Percentiles rank a stretch among this genome's conserved stretches.
phyloP scores from a whole-genome alignment of 53 echinoderm and acorn worm species.

The Patiria pectinifera region DNA sequence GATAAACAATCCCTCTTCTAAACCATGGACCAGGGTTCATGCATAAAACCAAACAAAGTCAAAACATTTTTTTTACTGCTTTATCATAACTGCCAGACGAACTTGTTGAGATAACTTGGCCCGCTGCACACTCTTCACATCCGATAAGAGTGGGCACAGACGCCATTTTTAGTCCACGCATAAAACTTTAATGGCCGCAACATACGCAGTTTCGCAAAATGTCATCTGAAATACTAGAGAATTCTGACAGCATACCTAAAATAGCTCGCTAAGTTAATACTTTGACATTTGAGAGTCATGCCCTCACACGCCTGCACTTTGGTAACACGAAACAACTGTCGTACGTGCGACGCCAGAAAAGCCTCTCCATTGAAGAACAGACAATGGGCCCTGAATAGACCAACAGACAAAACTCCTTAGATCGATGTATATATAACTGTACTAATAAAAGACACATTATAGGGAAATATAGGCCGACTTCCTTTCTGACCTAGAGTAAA shows the following conservation, averaged over 20 bases:
- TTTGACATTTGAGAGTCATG: slow-evolving; percentile 34
- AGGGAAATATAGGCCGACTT: no score
- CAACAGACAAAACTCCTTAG: neutral
- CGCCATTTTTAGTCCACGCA: neutral
- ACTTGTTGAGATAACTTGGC: slow-evolving; percentile 5
- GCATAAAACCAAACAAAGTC: neutral
- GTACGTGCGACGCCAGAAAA: neutral
- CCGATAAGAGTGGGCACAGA: neutral
- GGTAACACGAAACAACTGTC: slow-evolving; percentile 1
- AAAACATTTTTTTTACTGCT: neutral
- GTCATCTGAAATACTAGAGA: slow-evolving; percentile 6
- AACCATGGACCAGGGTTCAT: neutral
- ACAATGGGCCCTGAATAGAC: no score
- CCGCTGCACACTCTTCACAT: neutral
- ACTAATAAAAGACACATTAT: no score
- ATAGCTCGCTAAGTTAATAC: slow-evolving; percentile 48
- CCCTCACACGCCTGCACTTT: slow-evolving; percentile 15
- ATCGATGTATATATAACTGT: neutral
- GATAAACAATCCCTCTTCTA: neutral
- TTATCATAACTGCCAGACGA: neutral
- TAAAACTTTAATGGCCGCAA: slow-evolving; percentile 15
- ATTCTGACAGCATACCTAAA: slow-evolving; percentile 51
- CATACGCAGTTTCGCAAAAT: slow-evolving; percentile 11
- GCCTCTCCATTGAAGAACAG: neutral
- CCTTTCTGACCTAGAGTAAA: no score